Percentiles rank a stretch among this genome's conserved stretches.
Conservation (phyloP, 2,113 vertebrate species). For the Aleadryas rufinucha region DNA sequence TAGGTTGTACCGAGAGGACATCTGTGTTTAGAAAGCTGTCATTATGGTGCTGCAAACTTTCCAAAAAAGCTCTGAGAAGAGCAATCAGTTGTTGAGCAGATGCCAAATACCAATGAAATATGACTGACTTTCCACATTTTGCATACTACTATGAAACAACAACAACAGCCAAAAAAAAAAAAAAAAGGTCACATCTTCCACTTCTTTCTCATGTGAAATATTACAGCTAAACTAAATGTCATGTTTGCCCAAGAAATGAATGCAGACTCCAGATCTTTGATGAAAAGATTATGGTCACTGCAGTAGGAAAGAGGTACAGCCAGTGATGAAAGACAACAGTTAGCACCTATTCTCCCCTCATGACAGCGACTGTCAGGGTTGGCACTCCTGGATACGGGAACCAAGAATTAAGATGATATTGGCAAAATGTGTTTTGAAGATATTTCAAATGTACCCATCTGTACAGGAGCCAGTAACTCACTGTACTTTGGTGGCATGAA, state of each 20-base stretch:
- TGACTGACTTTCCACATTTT: constrained; percentile 49
- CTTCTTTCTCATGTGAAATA: neutral
- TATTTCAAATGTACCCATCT: neutral
- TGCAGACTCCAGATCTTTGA: neutral
- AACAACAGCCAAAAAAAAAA: neutral
- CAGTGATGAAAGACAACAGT: neutral
- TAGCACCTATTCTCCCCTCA: neutral
- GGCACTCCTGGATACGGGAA: neutral
- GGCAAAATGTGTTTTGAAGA: neutral
- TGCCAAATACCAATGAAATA: constrained; percentile 43
- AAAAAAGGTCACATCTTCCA: neutral
- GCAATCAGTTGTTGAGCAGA: constrained; percentile 39
- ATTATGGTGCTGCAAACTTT: constrained; percentile 56
- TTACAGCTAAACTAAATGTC: neutral
- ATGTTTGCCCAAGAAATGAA: neutral
- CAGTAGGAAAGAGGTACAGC: neutral
- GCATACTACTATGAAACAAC: constrained; percentile 16
- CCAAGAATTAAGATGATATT: neutral
- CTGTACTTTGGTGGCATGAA: neutral
- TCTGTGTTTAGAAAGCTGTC: constrained; percentile 67
- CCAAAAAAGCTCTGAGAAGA: constrained; percentile 59
- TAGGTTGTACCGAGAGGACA: constrained; percentile 52
- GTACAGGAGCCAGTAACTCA: neutral
- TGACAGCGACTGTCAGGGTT: rapidly evolving
- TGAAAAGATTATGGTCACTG: neutral